Base-by-base conservation (phyloP, 2,797 vertebrate species). In the Mormyrus hasselquistii region DNA sequence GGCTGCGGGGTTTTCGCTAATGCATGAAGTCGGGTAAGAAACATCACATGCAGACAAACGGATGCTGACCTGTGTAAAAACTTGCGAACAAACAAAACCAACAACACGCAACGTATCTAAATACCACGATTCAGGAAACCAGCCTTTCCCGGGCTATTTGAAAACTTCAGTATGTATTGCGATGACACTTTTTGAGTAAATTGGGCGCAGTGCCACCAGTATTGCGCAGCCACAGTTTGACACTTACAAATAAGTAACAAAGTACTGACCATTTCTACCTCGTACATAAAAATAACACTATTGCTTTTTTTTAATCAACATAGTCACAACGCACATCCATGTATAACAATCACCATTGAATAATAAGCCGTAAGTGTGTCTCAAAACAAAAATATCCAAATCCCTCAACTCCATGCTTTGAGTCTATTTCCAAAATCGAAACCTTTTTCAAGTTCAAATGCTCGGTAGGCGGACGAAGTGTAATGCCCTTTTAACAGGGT, bases 121-220 rank as follows among this genome's bases (percentile, higher is more conserved):
- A 55, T 86, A 57, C 62, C 62, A 69, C 25, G 25, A 69, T 69
- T 34, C 25, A 34, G 62, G 25, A 69, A 69, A 34, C 25, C 25
- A 34, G 3, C 12, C 9, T 3, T 86, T 57, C 50, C 52, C 25
- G 50, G 50, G 14, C 14, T 57, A 57, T 57, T 53, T 25, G 22
- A 86, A 57, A 44, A n/a, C 69, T 69, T 44, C 6, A 38, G 49
- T 49, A 53, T 41, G 88, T 73, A 53, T 59, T 59, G 90, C 91
- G 91, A 25, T 88, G 59, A 53, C 52, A 57, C 53, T 57, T 88
- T 88, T 89, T 91, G 93, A 89, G 92, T 88, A 90, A 62, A 89
- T 89, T 93, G 94, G 94, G 95, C 95, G 91, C 89, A 19, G 91
- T 92, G 94, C 95, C 95, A 94, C 93, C 92, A 88, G 92, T 93